phyloP scores from a whole-genome alignment of 2,797 vertebrate genomes.

The Bradypodion ventrale region DNA sequence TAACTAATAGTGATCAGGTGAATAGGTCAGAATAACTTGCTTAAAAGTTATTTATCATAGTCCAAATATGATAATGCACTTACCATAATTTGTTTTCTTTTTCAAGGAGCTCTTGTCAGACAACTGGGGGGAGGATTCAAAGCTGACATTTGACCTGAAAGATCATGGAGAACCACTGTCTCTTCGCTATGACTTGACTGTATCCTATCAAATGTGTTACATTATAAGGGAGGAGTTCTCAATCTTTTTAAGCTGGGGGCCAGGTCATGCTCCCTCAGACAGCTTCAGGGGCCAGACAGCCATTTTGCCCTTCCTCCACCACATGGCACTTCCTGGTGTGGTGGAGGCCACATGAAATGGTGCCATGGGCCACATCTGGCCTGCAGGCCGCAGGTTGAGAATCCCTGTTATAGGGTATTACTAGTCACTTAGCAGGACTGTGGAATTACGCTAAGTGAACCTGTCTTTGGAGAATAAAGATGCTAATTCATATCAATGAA shows the following conservation, averaged over 20 bases:
- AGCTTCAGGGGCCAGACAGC: no score
- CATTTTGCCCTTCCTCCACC: no score
- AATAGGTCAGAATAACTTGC: background rate
- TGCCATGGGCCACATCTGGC: no score
- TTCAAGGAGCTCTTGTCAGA: constrained; percentile 88
- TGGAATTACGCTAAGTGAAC: background rate
- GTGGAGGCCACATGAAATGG: no score
- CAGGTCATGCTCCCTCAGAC: no score
- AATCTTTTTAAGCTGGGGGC: no score
- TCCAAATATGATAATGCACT: background rate
- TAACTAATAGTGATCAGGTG: background rate
- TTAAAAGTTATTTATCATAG: background rate
- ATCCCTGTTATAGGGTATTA: background rate
- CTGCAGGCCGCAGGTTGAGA: no score
- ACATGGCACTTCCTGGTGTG: no score
- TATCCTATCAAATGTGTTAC: constrained; percentile 80
- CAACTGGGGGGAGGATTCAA: constrained; percentile 92
- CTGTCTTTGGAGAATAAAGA: background rate
- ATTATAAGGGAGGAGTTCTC: no score
- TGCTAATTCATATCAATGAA: background rate
- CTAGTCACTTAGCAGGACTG: background rate
- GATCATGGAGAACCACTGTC: constrained; percentile 96
- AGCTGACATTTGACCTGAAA: constrained; percentile 94
- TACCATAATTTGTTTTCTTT: background rate
- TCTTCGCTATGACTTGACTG: constrained; percentile 94